Percentiles rank a stretch among this genome's conserved stretches.
Conservation (phyloP, 2,888 invertebrate species). For the Leptopilina syphax region DNA sequence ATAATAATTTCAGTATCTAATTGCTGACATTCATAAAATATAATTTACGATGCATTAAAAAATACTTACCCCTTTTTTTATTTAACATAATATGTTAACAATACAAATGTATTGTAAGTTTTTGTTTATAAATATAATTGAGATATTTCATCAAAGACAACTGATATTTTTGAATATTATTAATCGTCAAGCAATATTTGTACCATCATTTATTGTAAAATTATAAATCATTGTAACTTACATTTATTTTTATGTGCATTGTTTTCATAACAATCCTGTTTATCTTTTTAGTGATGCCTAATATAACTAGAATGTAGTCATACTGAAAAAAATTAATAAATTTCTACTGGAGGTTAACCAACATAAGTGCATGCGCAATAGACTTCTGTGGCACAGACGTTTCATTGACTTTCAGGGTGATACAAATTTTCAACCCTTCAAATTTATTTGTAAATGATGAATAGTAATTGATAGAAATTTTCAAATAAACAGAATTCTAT, state of each 20-base stretch:
- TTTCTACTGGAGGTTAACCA: constrained; percentile 10
- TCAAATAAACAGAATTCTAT: too few relatives aligned
- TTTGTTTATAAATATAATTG: too few relatives aligned
- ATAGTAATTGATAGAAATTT: too few relatives aligned
- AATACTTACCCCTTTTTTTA: too few relatives aligned
- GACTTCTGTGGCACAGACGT: not conserved
- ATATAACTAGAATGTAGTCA: not conserved
- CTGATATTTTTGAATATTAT: too few relatives aligned
- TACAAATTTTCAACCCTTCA: not conserved
- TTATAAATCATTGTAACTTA: not conserved
- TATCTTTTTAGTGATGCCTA: not conserved
- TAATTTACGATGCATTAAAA: too few relatives aligned
- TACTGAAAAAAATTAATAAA: constrained; percentile 17
- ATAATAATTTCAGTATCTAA: too few relatives aligned
- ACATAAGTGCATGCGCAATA: constrained; percentile 19
- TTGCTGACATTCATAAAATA: too few relatives aligned
- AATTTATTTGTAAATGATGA: too few relatives aligned
- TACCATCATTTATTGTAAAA: not conserved
- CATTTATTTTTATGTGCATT: constrained; percentile 1
- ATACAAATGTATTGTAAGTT: too few relatives aligned
- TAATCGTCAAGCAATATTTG: not conserved
- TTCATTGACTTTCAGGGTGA: not conserved
- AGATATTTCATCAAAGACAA: too few relatives aligned
- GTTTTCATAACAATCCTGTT: not conserved
- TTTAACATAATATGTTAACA: too few relatives aligned